A percentile compares a stretch with the other conserved stretches of the same genome.
These are phyloP conservation scores for Ptyas mucosa DNA, from an alignment of 2,113 vertebrate species.

Conservation along the genomic window DNA sequence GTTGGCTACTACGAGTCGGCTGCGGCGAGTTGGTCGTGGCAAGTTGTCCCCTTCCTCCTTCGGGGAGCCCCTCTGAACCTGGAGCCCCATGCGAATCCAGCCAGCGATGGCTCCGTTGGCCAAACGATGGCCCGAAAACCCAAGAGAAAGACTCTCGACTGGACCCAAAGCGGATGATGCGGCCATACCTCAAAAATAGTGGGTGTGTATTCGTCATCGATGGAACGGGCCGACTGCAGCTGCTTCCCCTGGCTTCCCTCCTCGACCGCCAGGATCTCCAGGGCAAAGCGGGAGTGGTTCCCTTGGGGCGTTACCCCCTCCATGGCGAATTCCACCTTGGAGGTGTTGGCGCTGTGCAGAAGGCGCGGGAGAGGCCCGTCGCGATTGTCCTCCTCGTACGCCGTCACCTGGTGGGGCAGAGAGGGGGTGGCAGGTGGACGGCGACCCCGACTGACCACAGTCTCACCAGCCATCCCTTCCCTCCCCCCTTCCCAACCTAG, in stretches of 20 bases:
- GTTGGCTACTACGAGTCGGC: no score
- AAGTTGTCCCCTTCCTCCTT: no score
- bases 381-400: constrained; percentile 69
- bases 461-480: neutral
- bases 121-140: neutral
- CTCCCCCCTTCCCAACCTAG: neutral
- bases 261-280: constrained; percentile 78
- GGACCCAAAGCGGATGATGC: no score
- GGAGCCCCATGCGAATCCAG: neutral
- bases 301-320: constrained; percentile 59
- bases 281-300: constrained; percentile 71
- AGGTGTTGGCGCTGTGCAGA: constrained; percentile 80
- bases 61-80: neutral
- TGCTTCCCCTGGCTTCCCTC: constrained; percentile 21
- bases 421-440: neutral
- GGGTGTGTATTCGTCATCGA: constrained; percentile 88
- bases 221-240: constrained; percentile 64
- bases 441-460: neutral
- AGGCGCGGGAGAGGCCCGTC: constrained; percentile 74
- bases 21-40: no score
- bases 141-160: neutral
- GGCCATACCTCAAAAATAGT: constrained; percentile 83
- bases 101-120: neutral
- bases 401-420: constrained; percentile 70
- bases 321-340: constrained; percentile 78